Evolutionary conservation across 2,888 invertebrate genomes (phyloP).

Genomic region (Cylloceria caligata): DNA sequence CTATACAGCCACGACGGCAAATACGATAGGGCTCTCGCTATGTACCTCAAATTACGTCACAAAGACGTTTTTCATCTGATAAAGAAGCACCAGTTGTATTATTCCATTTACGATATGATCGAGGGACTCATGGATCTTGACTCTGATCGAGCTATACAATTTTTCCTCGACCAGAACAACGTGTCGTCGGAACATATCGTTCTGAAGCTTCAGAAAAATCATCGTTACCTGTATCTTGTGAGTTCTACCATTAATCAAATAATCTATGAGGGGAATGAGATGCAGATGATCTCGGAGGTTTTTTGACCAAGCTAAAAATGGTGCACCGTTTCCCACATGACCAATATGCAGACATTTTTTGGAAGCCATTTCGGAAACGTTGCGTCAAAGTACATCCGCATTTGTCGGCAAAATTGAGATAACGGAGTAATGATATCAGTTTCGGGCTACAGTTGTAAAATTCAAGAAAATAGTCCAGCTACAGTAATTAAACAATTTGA

Average conservation of each 20-base stretch:
- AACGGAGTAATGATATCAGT: no score
- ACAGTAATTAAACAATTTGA: no score
- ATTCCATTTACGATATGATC: conserved; percentile 94
- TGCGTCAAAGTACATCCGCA: no score
- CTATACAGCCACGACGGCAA: conserved; percentile 94
- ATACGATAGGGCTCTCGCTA: conserved; percentile 96
- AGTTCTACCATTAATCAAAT: conserved; percentile 68
- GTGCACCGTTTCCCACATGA: no score
- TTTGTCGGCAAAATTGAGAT: no score
- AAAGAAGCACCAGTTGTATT: conserved; percentile 92
- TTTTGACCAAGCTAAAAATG: no score
- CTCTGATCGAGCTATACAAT: conserved; percentile 91
- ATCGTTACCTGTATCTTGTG: conserved; percentile 91
- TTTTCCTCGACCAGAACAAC: conserved; percentile 93
- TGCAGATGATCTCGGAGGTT: no score
- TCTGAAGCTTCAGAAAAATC: conserved; percentile 90
- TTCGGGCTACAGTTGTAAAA: no score
- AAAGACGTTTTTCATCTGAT: conserved; percentile 96
- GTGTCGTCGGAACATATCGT: conserved; percentile 93
- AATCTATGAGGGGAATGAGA: no score
- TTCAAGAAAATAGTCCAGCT: no score
- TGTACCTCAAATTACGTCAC: conserved; percentile 95
- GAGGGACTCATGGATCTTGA: conserved; percentile 95
- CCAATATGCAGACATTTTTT: no score
- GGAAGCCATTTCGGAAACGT: no score